Conservation (phyloP, 2,113 vertebrate species). For the Daphoenositta chrysoptera region DNA sequence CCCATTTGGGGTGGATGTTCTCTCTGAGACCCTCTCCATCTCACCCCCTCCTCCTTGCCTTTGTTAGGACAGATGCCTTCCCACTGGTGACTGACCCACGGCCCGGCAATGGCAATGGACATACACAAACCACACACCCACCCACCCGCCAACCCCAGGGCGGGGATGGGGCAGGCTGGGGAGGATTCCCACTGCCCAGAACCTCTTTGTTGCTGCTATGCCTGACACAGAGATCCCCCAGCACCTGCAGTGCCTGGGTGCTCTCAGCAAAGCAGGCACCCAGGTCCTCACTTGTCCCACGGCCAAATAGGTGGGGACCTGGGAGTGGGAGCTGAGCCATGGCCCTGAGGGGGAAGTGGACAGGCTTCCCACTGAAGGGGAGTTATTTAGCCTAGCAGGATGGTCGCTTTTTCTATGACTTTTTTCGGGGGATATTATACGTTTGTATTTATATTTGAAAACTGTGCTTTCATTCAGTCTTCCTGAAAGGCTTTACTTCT, state of each 20-base stretch:
- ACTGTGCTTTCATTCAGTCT: constrained; percentile 19
- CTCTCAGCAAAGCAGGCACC: not conserved
- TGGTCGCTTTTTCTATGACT: not conserved
- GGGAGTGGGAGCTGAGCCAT: not conserved
- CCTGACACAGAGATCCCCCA: not conserved
- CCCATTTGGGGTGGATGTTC: rapidly evolving
- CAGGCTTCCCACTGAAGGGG: not conserved
- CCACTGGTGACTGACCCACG: not conserved
- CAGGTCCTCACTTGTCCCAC: rapidly evolving
- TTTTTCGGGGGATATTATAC: not conserved
- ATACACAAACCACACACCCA: not conserved
- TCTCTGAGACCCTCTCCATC: not conserved
- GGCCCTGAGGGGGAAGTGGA: not conserved
- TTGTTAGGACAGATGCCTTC: not conserved
- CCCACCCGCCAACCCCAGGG: rapidly evolving
- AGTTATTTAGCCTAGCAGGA: not conserved
- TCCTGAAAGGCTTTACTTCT: not conserved
- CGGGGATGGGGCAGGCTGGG: not conserved
- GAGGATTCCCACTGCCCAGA: not conserved
- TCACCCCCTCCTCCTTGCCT: not conserved
- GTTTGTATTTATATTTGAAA: constrained; percentile 45
- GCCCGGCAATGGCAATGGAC: not conserved
- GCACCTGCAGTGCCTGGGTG: not conserved
- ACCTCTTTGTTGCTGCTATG: not conserved
- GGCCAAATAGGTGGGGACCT: not conserved